Evolutionary conservation across 2,888 invertebrate species (phyloP).

Genomic region (Drosophila nr. medialis): DNA sequence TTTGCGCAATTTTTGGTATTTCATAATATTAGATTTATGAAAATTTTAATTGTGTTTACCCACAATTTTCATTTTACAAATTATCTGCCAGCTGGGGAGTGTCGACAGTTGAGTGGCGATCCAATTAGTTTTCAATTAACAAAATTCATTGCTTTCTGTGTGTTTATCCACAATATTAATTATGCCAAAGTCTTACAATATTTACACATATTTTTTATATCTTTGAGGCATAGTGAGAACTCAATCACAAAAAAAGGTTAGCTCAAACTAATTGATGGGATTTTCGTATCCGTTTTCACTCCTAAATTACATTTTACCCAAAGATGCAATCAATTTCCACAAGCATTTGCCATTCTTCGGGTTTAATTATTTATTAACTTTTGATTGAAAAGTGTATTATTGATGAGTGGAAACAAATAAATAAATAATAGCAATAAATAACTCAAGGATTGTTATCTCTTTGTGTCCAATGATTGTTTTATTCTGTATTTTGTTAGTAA

Average conservation of each 20-base stretch:
- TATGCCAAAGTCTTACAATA: not conserved
- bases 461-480: not conserved
- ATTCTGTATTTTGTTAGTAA: not conserved
- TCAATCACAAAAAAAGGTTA: not conserved
- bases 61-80: constrained; percentile 51
- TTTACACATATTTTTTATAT: not conserved
- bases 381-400: not conserved
- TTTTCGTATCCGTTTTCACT: constrained; percentile 6
- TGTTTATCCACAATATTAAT: constrained; percentile 34
- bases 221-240: not conserved
- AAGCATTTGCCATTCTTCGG: not conserved
- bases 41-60: constrained; percentile 57
- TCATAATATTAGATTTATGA: constrained; percentile 44
- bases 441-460: not conserved
- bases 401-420: not conserved
- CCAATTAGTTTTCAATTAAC: constrained; percentile 50
- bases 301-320: not conserved
- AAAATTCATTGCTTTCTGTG: constrained; percentile 23
- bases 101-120: not conserved
- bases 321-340: not conserved
- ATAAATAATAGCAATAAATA: not conserved
- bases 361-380: not conserved
- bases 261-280: constrained; percentile 17
- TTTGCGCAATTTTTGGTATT: constrained; percentile 37
- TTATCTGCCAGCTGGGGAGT: constrained; percentile 4